Conservation (phyloP, 2,888 invertebrate species). For the Scaptomyza reducta region DNA sequence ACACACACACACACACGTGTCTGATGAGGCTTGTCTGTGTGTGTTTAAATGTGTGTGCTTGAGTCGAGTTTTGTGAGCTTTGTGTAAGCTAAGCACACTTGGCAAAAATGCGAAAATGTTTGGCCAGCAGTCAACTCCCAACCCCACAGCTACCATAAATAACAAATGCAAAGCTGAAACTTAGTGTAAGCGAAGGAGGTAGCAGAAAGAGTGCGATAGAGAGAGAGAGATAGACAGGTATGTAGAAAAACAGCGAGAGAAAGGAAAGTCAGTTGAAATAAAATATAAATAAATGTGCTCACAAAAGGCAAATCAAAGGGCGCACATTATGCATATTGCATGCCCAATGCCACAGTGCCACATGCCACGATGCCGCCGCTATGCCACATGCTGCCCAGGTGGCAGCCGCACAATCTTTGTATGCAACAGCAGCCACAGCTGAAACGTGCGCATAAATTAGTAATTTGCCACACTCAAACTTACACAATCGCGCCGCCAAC, state of each 20-base stretch:
- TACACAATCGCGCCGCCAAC: not conserved
- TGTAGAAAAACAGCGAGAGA: not conserved
- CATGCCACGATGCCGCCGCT: constrained; percentile 12
- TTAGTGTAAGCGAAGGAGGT: constrained; percentile 3
- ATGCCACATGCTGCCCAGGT: constrained; percentile 25
- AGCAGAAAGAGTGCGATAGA: constrained; percentile 7
- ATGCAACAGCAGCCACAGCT: constrained; percentile 58
- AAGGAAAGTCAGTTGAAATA: constrained; percentile 44
- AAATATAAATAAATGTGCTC: constrained; percentile 76
- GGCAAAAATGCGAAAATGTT: constrained; percentile 64
- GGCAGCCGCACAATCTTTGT: constrained; percentile 47
- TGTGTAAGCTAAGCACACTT: constrained; percentile 51
- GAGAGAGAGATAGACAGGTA: constrained; percentile 5
- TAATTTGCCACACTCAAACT: constrained; percentile 38
- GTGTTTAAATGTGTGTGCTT: constrained; percentile 22
- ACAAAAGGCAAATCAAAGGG: constrained; percentile 69
- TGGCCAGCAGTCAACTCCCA: constrained; percentile 49
- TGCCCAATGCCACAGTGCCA: constrained; percentile 35
- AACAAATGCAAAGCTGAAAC: constrained; percentile 62
- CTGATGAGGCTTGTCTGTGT: constrained; percentile 34
- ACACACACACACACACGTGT: constrained; percentile 19
- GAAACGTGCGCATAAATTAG: constrained; percentile 58
- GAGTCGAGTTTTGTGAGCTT: constrained; percentile 43
- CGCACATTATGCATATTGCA: constrained; percentile 76
- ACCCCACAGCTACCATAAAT: constrained; percentile 38